Evolutionary conservation across 2,888 invertebrate genomes (phyloP).

Genomic region (Elgonia sp.): DNA sequence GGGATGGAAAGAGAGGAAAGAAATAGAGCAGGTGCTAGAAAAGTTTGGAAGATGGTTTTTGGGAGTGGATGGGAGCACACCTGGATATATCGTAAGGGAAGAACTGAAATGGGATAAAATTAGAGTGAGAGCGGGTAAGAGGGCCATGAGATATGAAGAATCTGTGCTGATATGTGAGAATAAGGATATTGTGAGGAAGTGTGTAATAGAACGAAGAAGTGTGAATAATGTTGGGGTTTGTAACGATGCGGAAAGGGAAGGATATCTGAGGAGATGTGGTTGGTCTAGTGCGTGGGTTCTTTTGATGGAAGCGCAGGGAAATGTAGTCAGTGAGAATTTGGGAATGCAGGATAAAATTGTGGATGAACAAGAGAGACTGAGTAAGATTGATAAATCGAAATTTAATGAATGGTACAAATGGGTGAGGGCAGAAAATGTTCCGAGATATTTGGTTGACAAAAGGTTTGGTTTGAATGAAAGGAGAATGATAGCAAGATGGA

Average conservation of each 20-base stretch:
- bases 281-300: neutral
- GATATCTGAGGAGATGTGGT: conserved; percentile 19
- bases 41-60: conserved; percentile 20
- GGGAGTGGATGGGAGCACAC: neutral
- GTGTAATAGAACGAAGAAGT: neutral
- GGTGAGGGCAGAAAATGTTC: neutral
- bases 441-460: neutral
- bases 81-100: conserved; percentile 24
- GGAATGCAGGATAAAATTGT: neutral
- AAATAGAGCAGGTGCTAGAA: conserved; percentile 1
- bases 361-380: neutral
- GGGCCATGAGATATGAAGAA: conserved; percentile 18
- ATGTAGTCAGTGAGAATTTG: too few relatives aligned
- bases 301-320: neutral
- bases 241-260: neutral
- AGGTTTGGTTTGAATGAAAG: neutral
- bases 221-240: neutral
- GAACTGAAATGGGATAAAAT: conserved; percentile 26
- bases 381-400: neutral
- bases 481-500: conserved; percentile 5
- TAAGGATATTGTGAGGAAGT: neutral
- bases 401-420: conserved; percentile 2
- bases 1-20: conserved; percentile 16
- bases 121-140: conserved; percentile 1
- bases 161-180: neutral